Percentiles rank a stretch among this genome's conserved stretches.
phyloP scores from a whole-genome alignment of 2,797 vertebrate genomes.

The Poecilia velifera region DNA sequence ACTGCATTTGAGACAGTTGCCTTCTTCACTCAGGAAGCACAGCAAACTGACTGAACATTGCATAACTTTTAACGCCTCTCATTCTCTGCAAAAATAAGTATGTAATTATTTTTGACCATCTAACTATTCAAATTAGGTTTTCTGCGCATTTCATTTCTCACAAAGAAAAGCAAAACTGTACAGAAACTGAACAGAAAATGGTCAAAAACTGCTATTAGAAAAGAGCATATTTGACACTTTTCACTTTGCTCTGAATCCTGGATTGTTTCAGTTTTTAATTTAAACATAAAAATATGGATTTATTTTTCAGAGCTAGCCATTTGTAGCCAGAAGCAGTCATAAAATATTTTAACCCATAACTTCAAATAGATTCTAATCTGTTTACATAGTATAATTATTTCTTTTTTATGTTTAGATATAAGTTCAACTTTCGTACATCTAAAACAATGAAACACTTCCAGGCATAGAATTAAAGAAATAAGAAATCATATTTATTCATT shows the following conservation, averaged over 20 bases:
- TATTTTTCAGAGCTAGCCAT: not conserved
- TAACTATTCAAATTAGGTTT: not conserved
- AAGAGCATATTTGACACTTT: not conserved
- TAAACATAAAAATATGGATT: not conserved
- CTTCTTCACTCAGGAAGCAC: not conserved
- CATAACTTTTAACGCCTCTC: not conserved
- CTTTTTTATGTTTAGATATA: not conserved
- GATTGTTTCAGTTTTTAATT: not conserved
- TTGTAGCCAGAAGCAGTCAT: not conserved
- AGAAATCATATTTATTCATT: not conserved
- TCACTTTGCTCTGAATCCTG: not conserved
- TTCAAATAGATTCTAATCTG: not conserved
- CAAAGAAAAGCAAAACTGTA: not conserved
- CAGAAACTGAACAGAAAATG: not conserved
- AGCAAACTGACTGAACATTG: conserved; percentile 1
- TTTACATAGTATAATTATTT: not conserved
- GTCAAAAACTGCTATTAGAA: not conserved
- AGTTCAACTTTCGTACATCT: not conserved
- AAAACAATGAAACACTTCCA: not conserved
- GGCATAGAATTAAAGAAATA: not conserved
- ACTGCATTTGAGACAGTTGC: not conserved
- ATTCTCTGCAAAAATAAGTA: not conserved
- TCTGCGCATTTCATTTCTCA: not conserved
- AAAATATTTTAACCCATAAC: not conserved
- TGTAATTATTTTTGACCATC: not conserved